Percentiles rank a stretch among this genome's conserved stretches.
These are phyloP conservation scores for Ctenopoma multispine DNA, from an alignment of 2,797 vertebrate species.

Conservation along the genomic window DNA sequence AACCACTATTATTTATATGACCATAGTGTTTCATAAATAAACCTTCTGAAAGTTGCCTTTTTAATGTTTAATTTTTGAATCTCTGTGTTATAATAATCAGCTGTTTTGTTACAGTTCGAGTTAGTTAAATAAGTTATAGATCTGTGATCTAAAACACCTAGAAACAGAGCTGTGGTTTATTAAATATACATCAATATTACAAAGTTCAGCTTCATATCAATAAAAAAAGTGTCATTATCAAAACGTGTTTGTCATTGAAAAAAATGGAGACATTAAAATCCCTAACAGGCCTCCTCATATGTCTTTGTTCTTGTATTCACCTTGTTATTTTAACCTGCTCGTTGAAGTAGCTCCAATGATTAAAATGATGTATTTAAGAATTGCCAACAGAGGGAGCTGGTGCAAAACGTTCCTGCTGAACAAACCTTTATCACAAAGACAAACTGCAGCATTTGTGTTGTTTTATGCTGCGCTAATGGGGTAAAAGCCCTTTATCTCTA, in stretches of 20 bases:
- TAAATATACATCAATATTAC: neutral
- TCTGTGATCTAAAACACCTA: too few relatives aligned
- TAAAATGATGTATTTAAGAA: neutral
- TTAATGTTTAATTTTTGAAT: neutral
- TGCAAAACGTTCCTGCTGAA: constrained; percentile 1
- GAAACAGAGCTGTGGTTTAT: neutral
- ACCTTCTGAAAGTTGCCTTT: constrained; percentile 49
- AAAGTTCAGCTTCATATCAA: neutral
- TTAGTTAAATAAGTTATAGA: too few relatives aligned
- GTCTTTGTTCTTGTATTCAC: neutral
- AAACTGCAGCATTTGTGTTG: neutral
- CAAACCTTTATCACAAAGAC: neutral
- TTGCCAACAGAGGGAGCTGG: constrained; percentile 59
- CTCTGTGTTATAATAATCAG: neutral
- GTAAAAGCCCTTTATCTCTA: neutral
- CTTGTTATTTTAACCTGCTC: neutral
- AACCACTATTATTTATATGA: constrained; percentile 84
- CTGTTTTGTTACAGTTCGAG: too few relatives aligned
- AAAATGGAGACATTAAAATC: neutral
- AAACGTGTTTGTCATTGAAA: neutral
- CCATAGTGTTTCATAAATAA: constrained; percentile 81
- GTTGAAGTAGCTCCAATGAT: neutral
- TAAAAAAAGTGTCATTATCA: neutral
- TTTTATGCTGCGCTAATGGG: neutral
- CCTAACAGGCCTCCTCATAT: accelerated